Base-by-base conservation (phyloP, 1,140 invertebrate genomes). In the Idris sp. region DNA sequence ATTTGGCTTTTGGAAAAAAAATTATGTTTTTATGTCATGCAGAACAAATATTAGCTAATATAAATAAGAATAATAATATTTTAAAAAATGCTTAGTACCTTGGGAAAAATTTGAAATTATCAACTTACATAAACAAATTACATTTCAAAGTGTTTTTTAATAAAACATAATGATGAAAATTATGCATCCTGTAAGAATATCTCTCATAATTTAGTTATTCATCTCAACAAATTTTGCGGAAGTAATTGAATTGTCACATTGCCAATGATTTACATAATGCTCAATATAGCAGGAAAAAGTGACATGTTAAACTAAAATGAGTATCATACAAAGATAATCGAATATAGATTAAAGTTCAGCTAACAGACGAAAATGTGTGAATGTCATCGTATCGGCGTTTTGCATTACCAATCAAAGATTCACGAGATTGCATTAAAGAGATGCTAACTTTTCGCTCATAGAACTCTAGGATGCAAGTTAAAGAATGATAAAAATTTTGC, bases 381-480 rank as follows among this genome's bases (percentile, higher is more conserved):
- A 81, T 78, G 74, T 76, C 74, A 77, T 56, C 43, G 58, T 33
- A 22, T 22, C 38, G 49, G 31, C 51, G 38, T 44, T 67, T 56
- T 25, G 67, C 56, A 35, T 38, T 41, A 40, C 68, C 30, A 74
- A 75, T 80, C 65, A 69, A 56, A 67, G 71, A 28, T 48, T 61
- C 56, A 26, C 56, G 68, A 48, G 68, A 58, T 58, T 38, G 79
- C 80, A 83, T 83, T 79, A 83, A 78, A 74, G 69, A 61, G 35
- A 53, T 54, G 75, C 78, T 83, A 79, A 78, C 67, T 80, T 77
- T 79, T 78, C 81, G 77, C 79, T 82, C 82, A 79, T 74, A 62
- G n/a, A n/a, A n/a, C n/a, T n/a, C n/a, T n/a, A n/a, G n/a, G n/a
- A n/a, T n/a, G n/a, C n/a, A n/a, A n/a, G n/a, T n/a, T n/a, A n/a